phyloP scores from a whole-genome alignment of 2,797 vertebrate species.

The Rhinophrynus dorsalis region DNA sequence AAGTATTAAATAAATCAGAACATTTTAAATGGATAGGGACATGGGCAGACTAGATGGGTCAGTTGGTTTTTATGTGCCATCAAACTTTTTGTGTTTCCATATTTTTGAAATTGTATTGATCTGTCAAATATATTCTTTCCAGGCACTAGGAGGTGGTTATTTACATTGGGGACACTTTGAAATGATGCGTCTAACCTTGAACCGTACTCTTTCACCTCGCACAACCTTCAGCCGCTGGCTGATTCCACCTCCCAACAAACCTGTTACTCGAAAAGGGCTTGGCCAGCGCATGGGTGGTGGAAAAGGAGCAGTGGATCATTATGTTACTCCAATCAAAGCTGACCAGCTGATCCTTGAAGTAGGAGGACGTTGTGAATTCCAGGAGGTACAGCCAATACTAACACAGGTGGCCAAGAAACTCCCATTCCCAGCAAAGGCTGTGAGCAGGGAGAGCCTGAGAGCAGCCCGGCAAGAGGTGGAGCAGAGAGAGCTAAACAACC shows the following conservation, averaged over 20 bases:
- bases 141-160: slow-evolving; percentile 93
- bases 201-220: slow-evolving; percentile 77
- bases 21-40: too few species aligned
- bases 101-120: too few species aligned
- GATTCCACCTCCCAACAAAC: slow-evolving; percentile 78
- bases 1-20: too few species aligned
- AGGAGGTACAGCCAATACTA: slow-evolving; percentile 75
- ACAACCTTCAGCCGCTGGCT: slow-evolving; percentile 88
- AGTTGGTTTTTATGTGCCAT: too few species aligned
- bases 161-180: slow-evolving; percentile 93
- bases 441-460: slow-evolving; percentile 76
- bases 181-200: slow-evolving; percentile 92
- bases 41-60: too few species aligned
- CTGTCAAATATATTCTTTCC: too few species aligned
- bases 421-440: slow-evolving; percentile 82
- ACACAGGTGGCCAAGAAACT: slow-evolving; percentile 82
- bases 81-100: too few species aligned
- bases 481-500: slow-evolving; percentile 76
- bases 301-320: slow-evolving; percentile 90
- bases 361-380: slow-evolving; percentile 83
- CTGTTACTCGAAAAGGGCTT: slow-evolving; percentile 85
- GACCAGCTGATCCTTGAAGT: slow-evolving; percentile 85
- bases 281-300: slow-evolving; percentile 96
- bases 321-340: slow-evolving; percentile 81
- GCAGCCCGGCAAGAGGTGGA: slow-evolving; percentile 65